phyloP scores from a whole-genome alignment of 2,888 invertebrate genomes.

The Orchesella flavescens region DNA sequence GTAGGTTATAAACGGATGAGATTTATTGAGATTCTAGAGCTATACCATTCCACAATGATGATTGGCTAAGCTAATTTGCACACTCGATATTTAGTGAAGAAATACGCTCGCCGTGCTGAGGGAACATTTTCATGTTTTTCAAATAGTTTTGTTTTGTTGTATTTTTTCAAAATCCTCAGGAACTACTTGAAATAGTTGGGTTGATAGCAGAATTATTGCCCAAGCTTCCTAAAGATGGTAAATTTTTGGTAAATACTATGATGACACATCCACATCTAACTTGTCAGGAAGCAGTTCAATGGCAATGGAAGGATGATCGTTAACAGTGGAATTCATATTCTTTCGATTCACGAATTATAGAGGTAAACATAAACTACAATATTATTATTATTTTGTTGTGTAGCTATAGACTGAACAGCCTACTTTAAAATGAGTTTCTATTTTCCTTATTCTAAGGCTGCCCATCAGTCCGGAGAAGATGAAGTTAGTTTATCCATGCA shows the following conservation, averaged over 20 bases:
- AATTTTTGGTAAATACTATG: slow-evolving; percentile 93
- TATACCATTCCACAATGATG: background rate
- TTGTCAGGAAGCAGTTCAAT: slow-evolving; percentile 83
- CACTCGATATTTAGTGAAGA: slow-evolving; percentile 3
- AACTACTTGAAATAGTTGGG: slow-evolving; percentile 97
- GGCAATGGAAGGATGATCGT: slow-evolving; percentile 98
- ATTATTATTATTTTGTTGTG: too few relatives aligned
- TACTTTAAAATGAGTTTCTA: too few relatives aligned
- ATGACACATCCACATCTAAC: slow-evolving; percentile 71
- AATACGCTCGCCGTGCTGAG: slow-evolving; percentile 12
- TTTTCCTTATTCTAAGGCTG: slow-evolving; percentile 78
- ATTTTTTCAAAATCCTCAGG: slow-evolving; percentile 92
- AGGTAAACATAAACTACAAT: too few relatives aligned
- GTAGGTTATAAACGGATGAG: slow-evolving; percentile 24
- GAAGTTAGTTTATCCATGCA: slow-evolving; percentile 94
- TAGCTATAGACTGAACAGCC: too few relatives aligned
- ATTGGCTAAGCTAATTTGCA: background rate
- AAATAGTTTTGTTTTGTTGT: slow-evolving; percentile 81
- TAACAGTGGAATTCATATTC: slow-evolving; percentile 93
- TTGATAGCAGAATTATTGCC: slow-evolving; percentile 98
- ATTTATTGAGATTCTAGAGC: background rate
- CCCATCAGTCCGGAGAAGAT: slow-evolving; percentile 94
- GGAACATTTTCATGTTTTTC: background rate
- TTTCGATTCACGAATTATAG: slow-evolving; percentile 94
- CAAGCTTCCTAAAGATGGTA: slow-evolving; percentile 93